These are phyloP conservation scores for Formica exsecta DNA, from an alignment of 1,140 invertebrate genomes.

Conservation along the genomic window DNA sequence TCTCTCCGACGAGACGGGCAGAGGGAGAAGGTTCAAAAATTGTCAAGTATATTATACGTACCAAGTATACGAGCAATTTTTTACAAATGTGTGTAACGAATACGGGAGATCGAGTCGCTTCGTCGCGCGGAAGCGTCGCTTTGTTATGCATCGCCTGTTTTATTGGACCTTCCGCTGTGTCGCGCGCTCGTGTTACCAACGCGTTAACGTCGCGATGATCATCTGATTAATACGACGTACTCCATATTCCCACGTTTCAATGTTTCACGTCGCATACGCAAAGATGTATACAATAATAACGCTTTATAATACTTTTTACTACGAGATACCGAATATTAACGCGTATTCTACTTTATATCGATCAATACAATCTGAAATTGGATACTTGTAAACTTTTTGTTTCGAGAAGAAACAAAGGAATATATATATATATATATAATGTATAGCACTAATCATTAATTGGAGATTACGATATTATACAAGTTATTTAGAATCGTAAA, in stretches of 20 bases:
- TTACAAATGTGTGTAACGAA: background rate
- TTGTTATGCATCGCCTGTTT: constrained; percentile 13
- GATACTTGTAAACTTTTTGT: background rate
- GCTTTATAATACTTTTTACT: background rate
- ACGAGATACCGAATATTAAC: background rate
- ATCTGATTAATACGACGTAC: constrained; percentile 45
- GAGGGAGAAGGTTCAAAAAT: background rate
- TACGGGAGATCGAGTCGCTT: background rate
- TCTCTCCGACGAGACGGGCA: background rate
- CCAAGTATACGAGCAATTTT: too few species aligned
- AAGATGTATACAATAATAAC: background rate
- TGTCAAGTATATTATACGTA: background rate
- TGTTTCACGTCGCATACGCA: background rate
- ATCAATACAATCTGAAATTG: background rate
- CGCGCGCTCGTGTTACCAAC: constrained; percentile 43
- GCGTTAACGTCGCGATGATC: constrained; percentile 55
- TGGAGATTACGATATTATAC: too few species aligned
- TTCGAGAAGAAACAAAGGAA: background rate
- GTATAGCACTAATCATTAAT: too few species aligned
- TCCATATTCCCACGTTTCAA: constrained; percentile 49
- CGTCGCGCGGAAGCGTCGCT: constrained; percentile 31
- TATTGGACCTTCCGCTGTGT: constrained; percentile 54
- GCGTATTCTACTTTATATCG: background rate
- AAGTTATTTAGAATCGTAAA: too few species aligned
- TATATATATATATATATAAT: too few species aligned